These are phyloP conservation scores for Chydorus sphaericus DNA, from an alignment of 2,888 invertebrate species.

Conservation along the genomic window DNA sequence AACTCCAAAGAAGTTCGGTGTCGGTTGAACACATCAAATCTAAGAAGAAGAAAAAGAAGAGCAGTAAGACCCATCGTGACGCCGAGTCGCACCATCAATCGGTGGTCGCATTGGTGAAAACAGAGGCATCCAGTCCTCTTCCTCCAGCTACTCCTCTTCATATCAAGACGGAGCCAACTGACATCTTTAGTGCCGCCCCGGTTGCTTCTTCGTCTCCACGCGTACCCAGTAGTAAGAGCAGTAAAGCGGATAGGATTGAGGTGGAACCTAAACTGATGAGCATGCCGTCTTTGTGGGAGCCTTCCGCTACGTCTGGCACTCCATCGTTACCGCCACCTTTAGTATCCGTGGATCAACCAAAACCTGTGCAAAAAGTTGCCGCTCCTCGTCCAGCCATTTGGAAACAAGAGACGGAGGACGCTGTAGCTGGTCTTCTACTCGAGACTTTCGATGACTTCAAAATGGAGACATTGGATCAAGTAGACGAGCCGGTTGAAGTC, in stretches of 20 bases:
- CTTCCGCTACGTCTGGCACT: neutral
- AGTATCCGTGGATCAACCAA: neutral
- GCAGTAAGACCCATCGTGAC: neutral
- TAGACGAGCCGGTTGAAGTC: neutral
- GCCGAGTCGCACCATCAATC: too few relatives aligned
- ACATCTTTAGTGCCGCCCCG: neutral
- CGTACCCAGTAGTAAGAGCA: too few relatives aligned
- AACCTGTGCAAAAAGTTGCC: neutral
- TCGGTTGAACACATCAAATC: neutral
- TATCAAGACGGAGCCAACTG: neutral
- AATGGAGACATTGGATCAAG: constrained; percentile 10
- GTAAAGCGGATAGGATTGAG: too few relatives aligned
- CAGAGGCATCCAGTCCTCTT: neutral
- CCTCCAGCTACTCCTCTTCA: neutral
- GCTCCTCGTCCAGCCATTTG: constrained; percentile 50
- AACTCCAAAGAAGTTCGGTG: neutral
- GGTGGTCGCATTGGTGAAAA: too few relatives aligned
- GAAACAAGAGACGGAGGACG: constrained; percentile 84
- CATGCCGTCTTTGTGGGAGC: constrained; percentile 1
- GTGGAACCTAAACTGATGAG: neutral
- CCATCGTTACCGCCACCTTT: neutral
- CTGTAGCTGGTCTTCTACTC: constrained; percentile 71
- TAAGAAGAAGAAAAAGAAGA: constrained; percentile 11
- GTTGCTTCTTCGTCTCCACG: neutral
- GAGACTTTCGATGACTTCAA: constrained; percentile 48